Base-by-base conservation (phyloP, 2,797 vertebrate genomes). In the Sebastes vulpes region DNA sequence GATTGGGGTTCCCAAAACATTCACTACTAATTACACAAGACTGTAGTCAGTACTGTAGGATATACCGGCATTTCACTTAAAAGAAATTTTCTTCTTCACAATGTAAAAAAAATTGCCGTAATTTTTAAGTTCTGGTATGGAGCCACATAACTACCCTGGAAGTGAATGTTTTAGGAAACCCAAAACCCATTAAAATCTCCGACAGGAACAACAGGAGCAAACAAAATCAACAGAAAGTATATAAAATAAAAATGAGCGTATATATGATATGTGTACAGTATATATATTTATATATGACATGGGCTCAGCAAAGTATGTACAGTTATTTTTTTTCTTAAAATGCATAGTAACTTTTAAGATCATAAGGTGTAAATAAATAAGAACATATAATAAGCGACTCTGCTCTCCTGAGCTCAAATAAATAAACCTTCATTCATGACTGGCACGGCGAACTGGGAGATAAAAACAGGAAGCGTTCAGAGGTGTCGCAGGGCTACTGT, bases 291-390 rank as follows among this genome's bases (percentile, higher is more conserved):
- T 89, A 89, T 91, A 85, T 84, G 83, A 73, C 78, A 92, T 81
- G 87, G 79, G 78, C 72, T 85, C 75, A 77, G 82, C 65, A 83
- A 90, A 76, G 52, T 94, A 92, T 94, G 59, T 94, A 95, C 91
- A 95, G 76, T 80, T 88, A 20, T 70, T 86, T 85, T 75, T 77
- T 85, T 73, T 69, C 69, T 77, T 77, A 68, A 54, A 90, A 95
- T 95, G 96, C 96, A 94, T 94, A 96, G 95, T 95, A 95, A 91
- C 88, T 79, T 90, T 91, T 91, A 92, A 95, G 92, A 95, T 88
- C 72, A 86, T 85, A 89, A 91, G 77, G 85, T 87, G 86, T 89
- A 94, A 94, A 95, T 95, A 96, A 96, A 95, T 95, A 95, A 94
- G 90, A 93, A 93, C 64, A 73, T 65, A 46, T 70, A 83, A 84